phyloP scores from a whole-genome alignment of 2,797 vertebrate genomes.

The Dryobates pubescens region DNA sequence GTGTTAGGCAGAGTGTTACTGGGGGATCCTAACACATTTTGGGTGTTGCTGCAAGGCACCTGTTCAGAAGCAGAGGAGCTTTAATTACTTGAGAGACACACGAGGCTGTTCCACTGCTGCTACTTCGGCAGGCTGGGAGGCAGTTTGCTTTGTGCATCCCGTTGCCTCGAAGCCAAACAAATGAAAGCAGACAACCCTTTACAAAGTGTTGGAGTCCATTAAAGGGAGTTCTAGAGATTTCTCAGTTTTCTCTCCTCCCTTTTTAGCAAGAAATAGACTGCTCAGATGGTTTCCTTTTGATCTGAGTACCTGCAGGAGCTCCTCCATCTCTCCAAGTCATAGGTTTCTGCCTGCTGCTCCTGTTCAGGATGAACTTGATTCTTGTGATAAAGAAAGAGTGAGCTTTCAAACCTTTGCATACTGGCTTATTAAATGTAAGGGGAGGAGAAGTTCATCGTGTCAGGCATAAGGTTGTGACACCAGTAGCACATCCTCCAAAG shows the following conservation, averaged over 20 bases:
- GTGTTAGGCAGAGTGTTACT: constrained; percentile 41
- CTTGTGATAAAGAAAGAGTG: background rate
- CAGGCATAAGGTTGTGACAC: fast-evolving
- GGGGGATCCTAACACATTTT: constrained; percentile 18
- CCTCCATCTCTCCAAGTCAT: fast-evolving
- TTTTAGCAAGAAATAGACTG: background rate
- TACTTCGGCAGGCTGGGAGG: background rate
- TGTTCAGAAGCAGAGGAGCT: constrained; percentile 9
- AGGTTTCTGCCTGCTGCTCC: background rate
- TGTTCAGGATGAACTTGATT: background rate
- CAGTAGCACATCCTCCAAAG: background rate
- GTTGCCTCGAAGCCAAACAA: background rate
- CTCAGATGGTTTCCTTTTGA: background rate
- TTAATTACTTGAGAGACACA: background rate
- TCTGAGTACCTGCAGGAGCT: background rate
- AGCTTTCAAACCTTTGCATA: background rate
- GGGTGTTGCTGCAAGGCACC: constrained; percentile 29
- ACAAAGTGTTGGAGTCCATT: background rate
- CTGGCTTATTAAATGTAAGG: fast-evolving
- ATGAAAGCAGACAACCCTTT: background rate
- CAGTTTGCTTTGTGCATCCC: background rate
- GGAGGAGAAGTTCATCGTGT: background rate
- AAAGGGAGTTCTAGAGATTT: background rate
- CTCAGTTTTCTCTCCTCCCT: background rate
- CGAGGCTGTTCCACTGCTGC: background rate